phyloP scores from a whole-genome alignment of 2,797 vertebrate species.

The Vireo griseus region DNA sequence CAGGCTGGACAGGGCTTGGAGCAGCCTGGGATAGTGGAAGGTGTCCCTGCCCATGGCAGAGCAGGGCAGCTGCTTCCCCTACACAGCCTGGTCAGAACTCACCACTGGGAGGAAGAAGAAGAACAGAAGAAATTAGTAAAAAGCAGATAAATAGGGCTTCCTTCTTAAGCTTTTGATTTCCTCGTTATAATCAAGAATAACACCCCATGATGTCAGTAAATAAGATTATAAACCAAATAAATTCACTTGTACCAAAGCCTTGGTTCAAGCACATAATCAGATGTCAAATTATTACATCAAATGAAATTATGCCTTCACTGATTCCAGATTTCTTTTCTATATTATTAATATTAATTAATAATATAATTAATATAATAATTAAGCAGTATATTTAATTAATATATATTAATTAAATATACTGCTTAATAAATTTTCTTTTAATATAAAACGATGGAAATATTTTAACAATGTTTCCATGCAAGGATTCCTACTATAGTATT shows the following conservation, averaged over 20 bases:
- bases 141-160: not conserved
- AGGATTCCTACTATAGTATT: not conserved
- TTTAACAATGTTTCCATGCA: not conserved
- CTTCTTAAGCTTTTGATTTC: not conserved
- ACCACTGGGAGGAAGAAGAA: not conserved
- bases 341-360: not conserved
- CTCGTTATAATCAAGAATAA: not conserved
- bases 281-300: not conserved
- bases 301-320: not conserved
- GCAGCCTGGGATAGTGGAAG: not conserved
- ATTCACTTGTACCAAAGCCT: not conserved
- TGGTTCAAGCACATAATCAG: not conserved
- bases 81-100: not conserved
- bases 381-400: too few relatives aligned
- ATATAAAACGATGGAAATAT: not conserved
- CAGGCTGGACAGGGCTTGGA: not conserved
- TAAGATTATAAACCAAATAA: not conserved
- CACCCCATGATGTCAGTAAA: not conserved
- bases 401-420: not conserved
- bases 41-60: not conserved
- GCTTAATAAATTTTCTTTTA: not conserved
- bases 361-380: too few relatives aligned
- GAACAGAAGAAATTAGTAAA: not conserved
- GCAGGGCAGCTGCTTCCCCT: not conserved
- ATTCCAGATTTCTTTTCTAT: not conserved